Conservation (phyloP, 2,797 vertebrate species). For the Synanceia verrucosa region DNA sequence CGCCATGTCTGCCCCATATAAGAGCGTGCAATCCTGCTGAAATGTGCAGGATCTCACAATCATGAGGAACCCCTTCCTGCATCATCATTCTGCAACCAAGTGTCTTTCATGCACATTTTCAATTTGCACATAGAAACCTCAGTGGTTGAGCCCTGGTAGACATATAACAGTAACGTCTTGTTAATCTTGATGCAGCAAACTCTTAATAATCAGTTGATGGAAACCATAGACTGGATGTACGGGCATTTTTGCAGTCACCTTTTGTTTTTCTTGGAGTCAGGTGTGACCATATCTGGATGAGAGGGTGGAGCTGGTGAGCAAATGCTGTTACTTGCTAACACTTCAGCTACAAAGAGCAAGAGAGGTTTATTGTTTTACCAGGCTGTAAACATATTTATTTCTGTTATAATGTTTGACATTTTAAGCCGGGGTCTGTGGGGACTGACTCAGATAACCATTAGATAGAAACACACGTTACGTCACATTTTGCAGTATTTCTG, state of each 20-base stretch:
- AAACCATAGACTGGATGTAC: background rate
- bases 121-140: background rate
- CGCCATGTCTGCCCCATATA: slow-evolving; percentile 52
- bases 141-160: background rate
- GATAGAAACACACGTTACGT: background rate
- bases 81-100: background rate
- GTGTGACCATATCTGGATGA: background rate
- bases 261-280: background rate
- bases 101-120: background rate
- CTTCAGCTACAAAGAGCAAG: background rate
- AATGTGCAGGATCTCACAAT: slow-evolving; percentile 28
- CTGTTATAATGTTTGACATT: background rate
- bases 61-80: too few relatives aligned
- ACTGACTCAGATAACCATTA: background rate
- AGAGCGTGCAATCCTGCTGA: slow-evolving; percentile 37
- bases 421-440: background rate
- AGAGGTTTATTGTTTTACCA: background rate
- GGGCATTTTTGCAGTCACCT: rapidly evolving
- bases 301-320: background rate
- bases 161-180: background rate
- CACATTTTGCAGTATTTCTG: background rate
- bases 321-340: background rate
- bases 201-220: background rate
- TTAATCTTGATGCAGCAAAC: too few relatives aligned
- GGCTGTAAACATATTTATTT: background rate